A percentile compares a stretch with the other conserved stretches of the same genome.
Evolutionary conservation across 2,797 vertebrate genomes (phyloP).

Genomic region (Pempheris klunzingeri): DNA sequence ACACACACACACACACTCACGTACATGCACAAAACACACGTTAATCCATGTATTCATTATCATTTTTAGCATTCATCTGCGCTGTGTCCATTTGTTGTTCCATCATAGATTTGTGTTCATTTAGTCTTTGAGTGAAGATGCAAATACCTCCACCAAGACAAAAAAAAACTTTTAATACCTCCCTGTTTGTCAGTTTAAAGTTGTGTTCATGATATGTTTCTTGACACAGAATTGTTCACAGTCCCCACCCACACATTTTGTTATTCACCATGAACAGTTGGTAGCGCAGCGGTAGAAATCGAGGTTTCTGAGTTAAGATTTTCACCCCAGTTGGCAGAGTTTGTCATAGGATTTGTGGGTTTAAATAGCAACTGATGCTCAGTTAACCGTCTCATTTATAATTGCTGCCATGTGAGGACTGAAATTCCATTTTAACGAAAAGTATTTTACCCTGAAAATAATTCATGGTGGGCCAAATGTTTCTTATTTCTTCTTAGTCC

Average conservation of each 20-base stretch:
- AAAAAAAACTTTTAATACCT: constrained; percentile 22
- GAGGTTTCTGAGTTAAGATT: constrained; percentile 46
- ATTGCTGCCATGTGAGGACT: background rate
- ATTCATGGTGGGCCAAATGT: background rate
- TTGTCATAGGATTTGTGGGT: constrained; percentile 33
- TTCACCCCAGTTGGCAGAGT: constrained; percentile 52
- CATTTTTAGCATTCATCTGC: background rate
- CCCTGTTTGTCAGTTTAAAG: constrained; percentile 39
- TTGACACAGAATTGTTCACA: constrained; percentile 55
- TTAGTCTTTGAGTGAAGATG: constrained; percentile 27
- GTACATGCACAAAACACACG: background rate
- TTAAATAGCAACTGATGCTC: constrained; percentile 48
- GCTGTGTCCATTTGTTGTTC: constrained; percentile 5
- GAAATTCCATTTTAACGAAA: constrained; percentile 2
- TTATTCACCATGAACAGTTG: constrained; percentile 71
- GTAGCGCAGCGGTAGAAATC: constrained; percentile 59
- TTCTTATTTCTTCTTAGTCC: no score
- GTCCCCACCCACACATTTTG: constrained; percentile 59
- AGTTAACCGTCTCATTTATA: constrained; percentile 8
- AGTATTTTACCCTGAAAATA: background rate
- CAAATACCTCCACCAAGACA: constrained; percentile 13
- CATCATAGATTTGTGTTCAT: background rate
- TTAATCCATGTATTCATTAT: background rate
- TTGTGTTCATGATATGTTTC: constrained; percentile 54
- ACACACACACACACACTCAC: background rate